These are phyloP conservation scores for Esperia sulphurella DNA, from an alignment of 2,888 invertebrate species.

Conservation along the genomic window DNA sequence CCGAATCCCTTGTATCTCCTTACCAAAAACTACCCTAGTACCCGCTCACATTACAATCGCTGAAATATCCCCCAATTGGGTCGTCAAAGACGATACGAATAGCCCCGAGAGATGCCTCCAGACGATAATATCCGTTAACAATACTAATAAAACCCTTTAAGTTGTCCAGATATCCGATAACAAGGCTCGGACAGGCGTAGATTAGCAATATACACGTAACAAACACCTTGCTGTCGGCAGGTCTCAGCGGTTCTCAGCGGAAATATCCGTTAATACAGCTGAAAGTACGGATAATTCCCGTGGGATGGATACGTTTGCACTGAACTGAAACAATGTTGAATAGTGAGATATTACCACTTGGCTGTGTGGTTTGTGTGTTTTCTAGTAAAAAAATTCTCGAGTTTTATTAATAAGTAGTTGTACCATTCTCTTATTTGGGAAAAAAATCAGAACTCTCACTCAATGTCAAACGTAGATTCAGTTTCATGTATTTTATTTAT, in stretches of 20 bases:
- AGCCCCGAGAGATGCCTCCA: background rate
- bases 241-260: constrained; percentile 3
- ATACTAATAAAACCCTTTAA: constrained; percentile 19
- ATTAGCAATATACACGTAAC: constrained; percentile 20
- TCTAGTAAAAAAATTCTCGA: background rate
- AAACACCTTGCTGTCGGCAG: constrained; percentile 5
- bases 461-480: too few relatives aligned
- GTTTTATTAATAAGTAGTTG: background rate
- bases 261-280: constrained; percentile 16
- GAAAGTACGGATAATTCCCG: constrained; percentile 11
- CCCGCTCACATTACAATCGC: background rate
- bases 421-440: too few relatives aligned
- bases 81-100: background rate
- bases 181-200: constrained; percentile 20
- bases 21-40: background rate
- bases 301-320: constrained; percentile 5
- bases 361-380: constrained; percentile 2
- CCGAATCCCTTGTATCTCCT: too few relatives aligned
- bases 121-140: constrained; percentile 12
- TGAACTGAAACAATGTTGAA: background rate
- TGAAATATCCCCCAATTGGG: background rate
- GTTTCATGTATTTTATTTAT: too few relatives aligned
- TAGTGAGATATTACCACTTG: constrained; percentile 3
- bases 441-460: too few relatives aligned
- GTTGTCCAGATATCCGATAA: constrained; percentile 22